Evolutionary conservation across 2,113 vertebrate genomes (phyloP).

Genomic region (Spermophilus dauricus): DNA sequence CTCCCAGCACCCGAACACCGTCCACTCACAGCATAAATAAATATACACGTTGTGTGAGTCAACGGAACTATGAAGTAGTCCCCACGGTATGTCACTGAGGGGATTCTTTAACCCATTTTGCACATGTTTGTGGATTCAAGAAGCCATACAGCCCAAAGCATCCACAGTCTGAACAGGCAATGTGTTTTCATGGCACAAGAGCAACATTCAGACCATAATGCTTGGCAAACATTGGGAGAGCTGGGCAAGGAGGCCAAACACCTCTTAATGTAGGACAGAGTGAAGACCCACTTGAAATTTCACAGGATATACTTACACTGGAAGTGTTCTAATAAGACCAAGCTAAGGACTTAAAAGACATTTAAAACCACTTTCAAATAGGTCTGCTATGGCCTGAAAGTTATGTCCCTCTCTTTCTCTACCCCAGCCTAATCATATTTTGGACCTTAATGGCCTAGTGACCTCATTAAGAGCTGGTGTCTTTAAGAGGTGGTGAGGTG

Average conservation of each 20-base stretch:
- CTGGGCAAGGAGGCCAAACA: background rate
- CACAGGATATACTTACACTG: background rate
- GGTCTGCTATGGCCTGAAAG: background rate
- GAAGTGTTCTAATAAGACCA: background rate
- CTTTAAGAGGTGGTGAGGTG: background rate
- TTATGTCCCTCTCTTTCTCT: background rate
- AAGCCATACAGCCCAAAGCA: background rate
- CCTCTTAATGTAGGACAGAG: fast-evolving
- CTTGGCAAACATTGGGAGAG: background rate
- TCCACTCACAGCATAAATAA: background rate
- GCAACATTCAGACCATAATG: background rate
- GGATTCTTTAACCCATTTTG: background rate
- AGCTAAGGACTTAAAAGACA: background rate
- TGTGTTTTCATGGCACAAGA: background rate
- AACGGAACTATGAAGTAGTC: too few relatives aligned
- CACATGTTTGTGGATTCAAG: background rate
- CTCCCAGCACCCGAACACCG: too few relatives aligned
- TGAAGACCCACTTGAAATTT: fast-evolving
- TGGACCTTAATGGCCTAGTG: too few relatives aligned
- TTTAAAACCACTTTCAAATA: background rate
- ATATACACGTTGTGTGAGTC: background rate
- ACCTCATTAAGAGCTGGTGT: background rate
- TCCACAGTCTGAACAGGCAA: background rate
- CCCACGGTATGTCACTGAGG: fast-evolving
- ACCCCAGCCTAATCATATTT: background rate